Base-by-base conservation (phyloP, 1,140 invertebrate species). In the Thaumatotibia leucotreta region DNA sequence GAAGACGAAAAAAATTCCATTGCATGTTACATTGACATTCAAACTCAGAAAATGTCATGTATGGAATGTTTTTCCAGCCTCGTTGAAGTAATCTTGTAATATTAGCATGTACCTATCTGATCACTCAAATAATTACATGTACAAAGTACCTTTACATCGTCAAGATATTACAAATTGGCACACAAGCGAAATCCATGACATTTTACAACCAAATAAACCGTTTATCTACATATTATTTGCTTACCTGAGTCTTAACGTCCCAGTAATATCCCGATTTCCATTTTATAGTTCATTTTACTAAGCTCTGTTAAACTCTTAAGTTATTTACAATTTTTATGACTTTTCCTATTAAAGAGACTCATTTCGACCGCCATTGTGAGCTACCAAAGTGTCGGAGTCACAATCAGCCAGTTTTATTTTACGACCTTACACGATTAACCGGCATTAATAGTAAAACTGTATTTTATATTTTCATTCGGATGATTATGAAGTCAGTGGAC, bases 391-490 rank as follows among this genome's bases (percentile, higher is more conserved):
- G 52, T 58, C 52, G 52, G 52, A 1, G 4, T 5, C 52, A 58
- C 52, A 58, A 58, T 58, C 52, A 58, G 24, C 27, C 23, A 1
- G 24, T 58, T 58, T 58, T 58, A 58, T 58, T 58, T 27, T 58
- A 58, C 52, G 52, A 27, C 52, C 27, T 29, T 27, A 27, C 52
- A 27, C 52, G 27, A 58, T 58, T 58, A 58, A 27, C 52, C 52
- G 52, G 52, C 52, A 58, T 58, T 58, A 58, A 58, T 58, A 24
- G 52, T 58, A 31, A 58, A 58, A 58, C 22, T 31, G 27, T 58
- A 58, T 58, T 58, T 58, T 58, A 58, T 58, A 58, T 58, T 58
- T 58, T 58, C 52, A 58, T 58, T 58, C 52, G 52, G 24, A 5
- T 58, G 52, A 58, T 58, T 58, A 58, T 58, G 52, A 27, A 58